These are phyloP conservation scores for Eulemur rubriventer DNA, from an alignment of 2,797 vertebrate species.

Conservation along the genomic window DNA sequence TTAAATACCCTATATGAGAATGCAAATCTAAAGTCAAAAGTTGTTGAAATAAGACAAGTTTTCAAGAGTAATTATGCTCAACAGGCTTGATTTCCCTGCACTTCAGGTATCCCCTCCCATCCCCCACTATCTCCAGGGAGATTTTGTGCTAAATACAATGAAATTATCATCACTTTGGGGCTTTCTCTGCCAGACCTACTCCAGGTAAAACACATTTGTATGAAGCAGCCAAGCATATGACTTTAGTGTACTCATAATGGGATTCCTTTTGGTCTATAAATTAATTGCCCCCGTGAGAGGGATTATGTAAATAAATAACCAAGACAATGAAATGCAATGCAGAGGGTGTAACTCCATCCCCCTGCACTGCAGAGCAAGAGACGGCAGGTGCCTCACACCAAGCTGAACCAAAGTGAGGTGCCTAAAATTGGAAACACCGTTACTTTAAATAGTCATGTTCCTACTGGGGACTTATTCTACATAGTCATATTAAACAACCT, in stretches of 20 bases:
- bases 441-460: constrained; percentile 52
- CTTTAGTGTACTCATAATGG: constrained; percentile 24
- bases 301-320: constrained; percentile 70
- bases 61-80: not conserved
- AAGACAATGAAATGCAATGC: constrained; percentile 42
- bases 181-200: not conserved
- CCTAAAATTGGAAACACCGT: not conserved
- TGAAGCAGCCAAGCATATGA: constrained; percentile 41
- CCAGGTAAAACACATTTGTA: constrained; percentile 26
- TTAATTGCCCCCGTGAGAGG: constrained; percentile 56
- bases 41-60: not conserved
- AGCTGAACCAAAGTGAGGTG: not conserved
- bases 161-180: constrained; percentile 12
- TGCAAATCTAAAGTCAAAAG: not conserved
- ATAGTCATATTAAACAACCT: constrained; percentile 21
- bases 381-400: constrained; percentile 53
- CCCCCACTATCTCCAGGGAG: not conserved
- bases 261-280: constrained; percentile 66
- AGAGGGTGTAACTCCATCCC: constrained; percentile 56
- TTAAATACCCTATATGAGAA: not conserved
- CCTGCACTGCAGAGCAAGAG: constrained; percentile 26
- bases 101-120: not conserved
- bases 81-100: not conserved
- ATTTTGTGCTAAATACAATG: constrained; percentile 35
- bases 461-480: not conserved